Conservation (phyloP, 2,797 vertebrate genomes). For the Enteromius paludinosus region DNA sequence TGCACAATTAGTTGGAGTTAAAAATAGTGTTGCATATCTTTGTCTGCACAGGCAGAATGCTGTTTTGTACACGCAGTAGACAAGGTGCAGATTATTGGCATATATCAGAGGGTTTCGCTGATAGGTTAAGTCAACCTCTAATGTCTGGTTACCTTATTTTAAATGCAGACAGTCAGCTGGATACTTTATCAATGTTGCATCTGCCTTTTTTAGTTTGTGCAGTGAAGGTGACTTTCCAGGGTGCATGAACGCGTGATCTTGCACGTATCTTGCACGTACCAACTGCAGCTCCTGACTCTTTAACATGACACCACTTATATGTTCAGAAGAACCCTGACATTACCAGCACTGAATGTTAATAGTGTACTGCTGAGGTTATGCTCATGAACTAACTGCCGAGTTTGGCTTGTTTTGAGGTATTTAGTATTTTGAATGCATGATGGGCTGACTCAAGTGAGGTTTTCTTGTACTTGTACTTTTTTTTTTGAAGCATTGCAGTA, state of each 20-base stretch:
- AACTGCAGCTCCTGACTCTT: background rate
- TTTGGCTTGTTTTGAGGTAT: background rate
- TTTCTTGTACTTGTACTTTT: background rate
- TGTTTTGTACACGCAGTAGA: background rate
- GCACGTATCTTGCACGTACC: constrained; percentile 1
- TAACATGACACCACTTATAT: constrained; percentile 7
- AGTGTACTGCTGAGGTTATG: background rate
- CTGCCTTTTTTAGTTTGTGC: background rate
- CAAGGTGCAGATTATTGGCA: background rate
- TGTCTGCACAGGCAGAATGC: background rate
- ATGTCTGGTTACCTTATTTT: background rate
- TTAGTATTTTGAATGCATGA: background rate
- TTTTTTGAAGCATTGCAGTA: background rate
- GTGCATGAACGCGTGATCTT: background rate
- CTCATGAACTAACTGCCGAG: background rate
- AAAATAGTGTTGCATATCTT: background rate
- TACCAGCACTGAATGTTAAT: constrained; percentile 10
- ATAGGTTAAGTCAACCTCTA: background rate
- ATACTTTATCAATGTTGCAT: background rate
- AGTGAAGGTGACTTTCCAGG: constrained; percentile 48
- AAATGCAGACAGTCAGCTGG: background rate
- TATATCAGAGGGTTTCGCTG: background rate
- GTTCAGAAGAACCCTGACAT: background rate
- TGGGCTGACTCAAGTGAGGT: background rate
- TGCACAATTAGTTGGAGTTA: background rate